phyloP scores from a whole-genome alignment of 2,797 vertebrate species.

The Graptemys geographica region DNA sequence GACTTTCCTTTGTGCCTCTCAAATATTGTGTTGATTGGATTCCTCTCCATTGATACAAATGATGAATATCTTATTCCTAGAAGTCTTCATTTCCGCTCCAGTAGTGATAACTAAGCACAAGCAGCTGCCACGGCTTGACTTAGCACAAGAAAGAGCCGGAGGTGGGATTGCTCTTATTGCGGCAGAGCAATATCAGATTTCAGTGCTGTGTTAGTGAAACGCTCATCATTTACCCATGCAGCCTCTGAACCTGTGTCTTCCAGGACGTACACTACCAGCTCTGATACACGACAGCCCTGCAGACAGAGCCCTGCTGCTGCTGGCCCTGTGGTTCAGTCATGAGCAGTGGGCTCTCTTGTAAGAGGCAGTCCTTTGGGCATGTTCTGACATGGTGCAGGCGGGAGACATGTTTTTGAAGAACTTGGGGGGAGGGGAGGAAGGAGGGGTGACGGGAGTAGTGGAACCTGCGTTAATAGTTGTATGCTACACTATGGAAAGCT shows the following conservation, averaged over 20 bases:
- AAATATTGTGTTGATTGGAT: neutral
- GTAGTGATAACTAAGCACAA: neutral
- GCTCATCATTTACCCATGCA: constrained; percentile 5
- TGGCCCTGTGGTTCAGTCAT: neutral
- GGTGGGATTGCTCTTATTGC: neutral
- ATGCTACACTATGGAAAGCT: too few relatives aligned
- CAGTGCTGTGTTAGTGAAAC: neutral
- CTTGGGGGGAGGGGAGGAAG: neutral
- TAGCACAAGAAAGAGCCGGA: neutral
- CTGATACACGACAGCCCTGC: neutral
- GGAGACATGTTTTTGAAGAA: neutral
- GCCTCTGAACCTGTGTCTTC: neutral
- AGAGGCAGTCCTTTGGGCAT: neutral
- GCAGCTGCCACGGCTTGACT: neutral
- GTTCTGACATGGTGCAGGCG: neutral
- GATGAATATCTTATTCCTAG: neutral
- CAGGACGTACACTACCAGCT: neutral
- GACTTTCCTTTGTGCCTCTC: neutral
- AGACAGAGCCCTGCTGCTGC: neutral
- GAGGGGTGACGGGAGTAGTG: neutral
- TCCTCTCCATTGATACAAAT: neutral
- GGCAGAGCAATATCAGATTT: neutral
- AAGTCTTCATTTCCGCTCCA: neutral
- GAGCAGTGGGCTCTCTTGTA: neutral
- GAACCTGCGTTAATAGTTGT: neutral